Conservation (phyloP, 2,113 vertebrate species). For the Gasterosteus aculeatus region DNA sequence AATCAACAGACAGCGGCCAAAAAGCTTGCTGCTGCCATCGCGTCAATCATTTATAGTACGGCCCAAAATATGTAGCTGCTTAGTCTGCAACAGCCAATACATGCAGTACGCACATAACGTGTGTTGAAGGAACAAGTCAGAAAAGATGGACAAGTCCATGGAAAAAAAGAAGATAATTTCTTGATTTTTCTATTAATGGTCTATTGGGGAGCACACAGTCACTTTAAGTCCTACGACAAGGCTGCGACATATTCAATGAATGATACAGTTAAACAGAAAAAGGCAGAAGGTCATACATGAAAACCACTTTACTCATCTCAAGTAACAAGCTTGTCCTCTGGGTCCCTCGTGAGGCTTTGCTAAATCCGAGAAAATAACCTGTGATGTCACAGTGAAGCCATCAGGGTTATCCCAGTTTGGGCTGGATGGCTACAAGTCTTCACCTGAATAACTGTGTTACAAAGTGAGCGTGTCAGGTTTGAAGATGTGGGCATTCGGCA, state of each 20-base stretch:
- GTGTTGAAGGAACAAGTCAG: conserved; percentile 42
- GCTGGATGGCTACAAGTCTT: neutral
- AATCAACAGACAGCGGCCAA: conserved; percentile 3
- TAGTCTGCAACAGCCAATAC: conserved; percentile 20
- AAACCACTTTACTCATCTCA: neutral
- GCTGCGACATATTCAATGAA: neutral
- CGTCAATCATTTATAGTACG: neutral
- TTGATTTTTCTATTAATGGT: neutral
- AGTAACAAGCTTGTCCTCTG: neutral
- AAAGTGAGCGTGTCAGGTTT: neutral
- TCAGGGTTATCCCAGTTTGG: neutral
- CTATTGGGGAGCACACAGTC: no score
- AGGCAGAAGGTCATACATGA: neutral
- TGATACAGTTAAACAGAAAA: neutral
- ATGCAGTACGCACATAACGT: conserved; percentile 33
- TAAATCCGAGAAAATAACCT: neutral
- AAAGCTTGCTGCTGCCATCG: conserved; percentile 3
- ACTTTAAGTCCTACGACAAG: neutral
- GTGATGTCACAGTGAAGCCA: neutral
- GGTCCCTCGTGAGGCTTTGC: neutral
- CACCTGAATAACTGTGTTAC: neutral
- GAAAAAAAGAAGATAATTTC: conserved; percentile 9
- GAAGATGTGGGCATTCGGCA: neutral
- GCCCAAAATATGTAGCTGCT: neutral
- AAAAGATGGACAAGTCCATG: conserved; percentile 26